phyloP scores from a whole-genome alignment of 2,113 vertebrate species.

The Cyprinodon brontotheroides region DNA sequence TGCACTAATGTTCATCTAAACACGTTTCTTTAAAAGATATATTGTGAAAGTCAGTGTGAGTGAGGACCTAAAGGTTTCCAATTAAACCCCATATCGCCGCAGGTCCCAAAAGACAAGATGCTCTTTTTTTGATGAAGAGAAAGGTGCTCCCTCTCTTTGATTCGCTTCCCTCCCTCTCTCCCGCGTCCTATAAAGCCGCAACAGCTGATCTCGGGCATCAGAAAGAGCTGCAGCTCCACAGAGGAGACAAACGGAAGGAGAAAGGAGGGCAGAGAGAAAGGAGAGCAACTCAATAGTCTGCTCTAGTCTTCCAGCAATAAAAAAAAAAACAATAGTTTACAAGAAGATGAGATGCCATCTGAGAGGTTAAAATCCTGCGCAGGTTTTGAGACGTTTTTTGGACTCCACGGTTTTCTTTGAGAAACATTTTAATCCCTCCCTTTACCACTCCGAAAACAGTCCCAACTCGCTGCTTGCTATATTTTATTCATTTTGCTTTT shows the following conservation, averaged over 20 bases:
- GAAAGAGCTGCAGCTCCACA: slow-evolving; percentile 75
- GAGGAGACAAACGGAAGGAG: slow-evolving; percentile 23
- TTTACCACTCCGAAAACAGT: not conserved
- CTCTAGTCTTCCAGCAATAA: slow-evolving; percentile 40
- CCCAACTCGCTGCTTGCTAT: not conserved
- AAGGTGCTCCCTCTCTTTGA: slow-evolving; percentile 73
- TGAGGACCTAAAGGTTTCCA: slow-evolving; percentile 67
- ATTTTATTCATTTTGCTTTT: not conserved
- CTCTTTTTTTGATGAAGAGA: slow-evolving; percentile 80
- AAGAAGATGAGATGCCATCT: slow-evolving; percentile 7
- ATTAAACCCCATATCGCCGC: slow-evolving; percentile 71
- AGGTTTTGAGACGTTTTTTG: slow-evolving; percentile 16
- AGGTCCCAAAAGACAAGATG: slow-evolving; percentile 78
- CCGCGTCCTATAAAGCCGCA: slow-evolving; percentile 81
- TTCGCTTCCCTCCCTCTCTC: slow-evolving; percentile 20
- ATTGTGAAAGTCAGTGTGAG: slow-evolving; percentile 44
- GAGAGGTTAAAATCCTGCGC: not conserved
- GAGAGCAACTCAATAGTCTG: slow-evolving; percentile 1
- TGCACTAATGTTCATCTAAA: not conserved
- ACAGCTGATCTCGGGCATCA: slow-evolving; percentile 84
- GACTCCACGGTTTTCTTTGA: slow-evolving; percentile 1
- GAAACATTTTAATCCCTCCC: not conserved
- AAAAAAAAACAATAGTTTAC: slow-evolving; percentile 39
- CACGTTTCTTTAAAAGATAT: not conserved
- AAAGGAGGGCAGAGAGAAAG: slow-evolving; percentile 22